Percentiles rank a stretch among this genome's conserved stretches.
Evolutionary conservation across 2,888 invertebrate genomes (phyloP).

Genomic region (Syrista parreyssii): DNA sequence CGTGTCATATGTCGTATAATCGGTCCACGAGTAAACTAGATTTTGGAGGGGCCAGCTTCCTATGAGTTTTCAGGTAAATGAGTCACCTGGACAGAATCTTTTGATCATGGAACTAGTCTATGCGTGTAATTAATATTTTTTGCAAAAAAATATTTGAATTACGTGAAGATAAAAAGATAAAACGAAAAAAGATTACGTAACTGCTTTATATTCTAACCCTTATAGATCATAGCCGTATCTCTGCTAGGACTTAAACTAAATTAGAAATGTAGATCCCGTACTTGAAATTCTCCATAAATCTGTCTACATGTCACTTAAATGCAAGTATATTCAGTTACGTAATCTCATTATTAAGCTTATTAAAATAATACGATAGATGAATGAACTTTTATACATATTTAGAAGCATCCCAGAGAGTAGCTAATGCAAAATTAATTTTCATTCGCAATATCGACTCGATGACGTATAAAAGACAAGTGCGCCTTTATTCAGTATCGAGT

Average conservation of each 20-base stretch:
- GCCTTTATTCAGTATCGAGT: not conserved
- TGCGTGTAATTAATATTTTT: not conserved
- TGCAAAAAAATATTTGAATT: not conserved
- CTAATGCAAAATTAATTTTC: not conserved
- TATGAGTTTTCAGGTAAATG: too few species aligned
- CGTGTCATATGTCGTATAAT: too few species aligned
- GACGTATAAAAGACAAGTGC: not conserved
- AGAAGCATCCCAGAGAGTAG: not conserved
- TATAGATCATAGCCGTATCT: not conserved
- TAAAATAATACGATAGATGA: not conserved
- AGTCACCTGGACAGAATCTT: too few species aligned
- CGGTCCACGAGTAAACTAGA: too few species aligned
- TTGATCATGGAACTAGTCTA: not conserved
- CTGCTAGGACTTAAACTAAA: not conserved
- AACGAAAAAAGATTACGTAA: not conserved
- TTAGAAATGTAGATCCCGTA: conserved; percentile 10
- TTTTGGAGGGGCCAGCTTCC: too few species aligned
- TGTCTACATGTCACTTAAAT: not conserved
- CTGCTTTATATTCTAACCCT: not conserved
- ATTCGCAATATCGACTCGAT: not conserved
- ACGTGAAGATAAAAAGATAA: not conserved
- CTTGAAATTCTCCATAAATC: conserved; percentile 4
- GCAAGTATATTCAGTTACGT: not conserved
- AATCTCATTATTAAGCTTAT: not conserved
- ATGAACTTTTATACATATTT: not conserved